Conservation (phyloP, 2,113 vertebrate species). For the Phylloscopus whistleri region DNA sequence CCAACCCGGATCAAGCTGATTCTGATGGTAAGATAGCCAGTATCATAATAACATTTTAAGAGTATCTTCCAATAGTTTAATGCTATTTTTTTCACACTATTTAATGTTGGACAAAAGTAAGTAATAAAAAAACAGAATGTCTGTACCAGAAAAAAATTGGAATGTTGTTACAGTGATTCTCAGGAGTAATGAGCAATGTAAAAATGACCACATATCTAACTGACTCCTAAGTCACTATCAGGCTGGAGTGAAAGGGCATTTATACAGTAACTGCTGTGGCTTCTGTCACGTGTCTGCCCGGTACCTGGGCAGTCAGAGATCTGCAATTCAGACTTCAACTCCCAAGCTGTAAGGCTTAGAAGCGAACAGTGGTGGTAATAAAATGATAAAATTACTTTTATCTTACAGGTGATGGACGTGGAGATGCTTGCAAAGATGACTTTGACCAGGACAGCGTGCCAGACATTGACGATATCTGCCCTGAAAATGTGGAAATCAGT, state of each 20-base stretch:
- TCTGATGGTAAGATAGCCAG: slow-evolving; percentile 81
- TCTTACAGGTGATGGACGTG: slow-evolving; percentile 88
- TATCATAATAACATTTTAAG: background rate
- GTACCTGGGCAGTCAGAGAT: background rate
- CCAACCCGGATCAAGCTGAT: slow-evolving; percentile 92
- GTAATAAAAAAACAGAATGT: background rate
- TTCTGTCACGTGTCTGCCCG: background rate
- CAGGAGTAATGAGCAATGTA: background rate
- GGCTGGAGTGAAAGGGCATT: background rate
- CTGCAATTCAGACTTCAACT: background rate
- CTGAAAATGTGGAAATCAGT: slow-evolving; percentile 94
- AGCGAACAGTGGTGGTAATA: background rate
- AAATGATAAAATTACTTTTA: background rate
- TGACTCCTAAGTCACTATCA: background rate
- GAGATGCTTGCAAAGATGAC: slow-evolving; percentile 94
- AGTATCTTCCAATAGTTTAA: background rate
- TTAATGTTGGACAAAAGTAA: background rate
- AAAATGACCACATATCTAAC: background rate
- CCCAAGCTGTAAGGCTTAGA: background rate
- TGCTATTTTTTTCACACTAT: background rate
- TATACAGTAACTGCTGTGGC: background rate
- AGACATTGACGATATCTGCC: slow-evolving; percentile 94
- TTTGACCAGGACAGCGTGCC: slow-evolving; percentile 92
- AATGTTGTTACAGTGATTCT: background rate
- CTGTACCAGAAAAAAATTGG: background rate